phyloP scores from a whole-genome alignment of 2,888 invertebrate species.

The Metallyticus violacea region DNA sequence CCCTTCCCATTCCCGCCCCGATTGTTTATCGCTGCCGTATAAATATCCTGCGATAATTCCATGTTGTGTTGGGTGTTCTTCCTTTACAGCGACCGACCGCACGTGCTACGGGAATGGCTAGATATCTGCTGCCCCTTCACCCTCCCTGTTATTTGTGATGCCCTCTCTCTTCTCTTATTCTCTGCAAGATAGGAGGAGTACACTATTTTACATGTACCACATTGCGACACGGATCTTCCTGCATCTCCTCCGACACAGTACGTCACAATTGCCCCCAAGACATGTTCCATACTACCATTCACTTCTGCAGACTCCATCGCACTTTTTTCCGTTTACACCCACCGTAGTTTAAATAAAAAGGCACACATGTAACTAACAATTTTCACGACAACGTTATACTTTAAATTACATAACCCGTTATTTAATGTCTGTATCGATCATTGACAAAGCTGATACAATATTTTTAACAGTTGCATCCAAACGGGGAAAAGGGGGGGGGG shows the following conservation, averaged over 20 bases:
- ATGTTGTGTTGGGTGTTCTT: not conserved
- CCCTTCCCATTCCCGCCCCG: not conserved
- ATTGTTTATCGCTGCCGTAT: constrained; percentile 2
- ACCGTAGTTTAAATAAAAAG: too few relatives aligned
- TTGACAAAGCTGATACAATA: too few relatives aligned
- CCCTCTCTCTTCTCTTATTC: not conserved
- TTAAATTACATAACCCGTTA: too few relatives aligned
- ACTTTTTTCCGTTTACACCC: too few relatives aligned
- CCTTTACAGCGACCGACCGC: not conserved
- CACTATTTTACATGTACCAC: not conserved
- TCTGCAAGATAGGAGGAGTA: not conserved
- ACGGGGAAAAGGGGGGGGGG: too few relatives aligned
- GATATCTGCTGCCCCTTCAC: not conserved
- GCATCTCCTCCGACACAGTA: not conserved
- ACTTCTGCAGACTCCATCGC: too few relatives aligned
- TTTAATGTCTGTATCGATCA: too few relatives aligned
- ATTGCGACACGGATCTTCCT: not conserved
- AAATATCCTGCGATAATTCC: constrained; percentile 15
- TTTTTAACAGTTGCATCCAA: too few relatives aligned
- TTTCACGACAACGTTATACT: too few relatives aligned
- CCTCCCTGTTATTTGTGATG: not conserved
- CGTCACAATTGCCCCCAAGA: too few relatives aligned
- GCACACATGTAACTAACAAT: too few relatives aligned
- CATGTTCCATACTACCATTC: not conserved
- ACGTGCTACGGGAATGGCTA: not conserved